Base-by-base conservation (phyloP, 2,797 vertebrate species). In the Argya squamiceps region DNA sequence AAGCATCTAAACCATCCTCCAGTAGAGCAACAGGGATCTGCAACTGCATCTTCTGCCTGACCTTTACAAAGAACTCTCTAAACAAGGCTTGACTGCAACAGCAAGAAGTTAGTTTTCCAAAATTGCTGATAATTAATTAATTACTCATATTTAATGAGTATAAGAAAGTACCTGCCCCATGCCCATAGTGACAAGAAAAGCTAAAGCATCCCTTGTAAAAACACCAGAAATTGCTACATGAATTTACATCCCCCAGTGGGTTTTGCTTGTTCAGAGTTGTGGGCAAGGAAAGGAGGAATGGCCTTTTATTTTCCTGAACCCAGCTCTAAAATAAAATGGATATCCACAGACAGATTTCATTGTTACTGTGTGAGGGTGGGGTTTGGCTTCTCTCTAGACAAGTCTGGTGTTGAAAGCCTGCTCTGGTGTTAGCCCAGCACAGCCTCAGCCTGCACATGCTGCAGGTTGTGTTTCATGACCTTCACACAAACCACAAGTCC, bases 321-420 rank as follows among this genome's bases (percentile, higher is more conserved):
- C 58, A 20, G 6, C 37, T 17, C 47, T 65, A 24, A 24, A 81
- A 15, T 22, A 14, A 58, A 56, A 71, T 6, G 22, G 22, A 44
- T 53, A 37, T 15, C 15, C 14, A 91, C 67, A 69, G 36, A 27
- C 0, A 59, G n/a, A 27, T 71, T 34, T 22, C 12, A 26, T 11
- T 60, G 29, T 36, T n/a, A 0, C 1, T 30, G 19, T 36, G 15
- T 36, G 6, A 20, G 23, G 41, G 12, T 41, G 36, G 12, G 7
- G 1, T 3, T 20, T 62, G 53, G 7, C 12, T 44, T 18, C 2
- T 37, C 52, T 55, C 43, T 22, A 2, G 20, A 1, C 0, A 18
- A 47, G 24, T 8, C 10, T 37, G 71, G 39, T 13, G 70, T 0
- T 27, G 52, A 3, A 5, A n/a, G 15, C 7, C 67, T 37, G 65